Evolutionary conservation across 2,797 vertebrate genomes (phyloP).

Genomic region (Myotis daubentonii): DNA sequence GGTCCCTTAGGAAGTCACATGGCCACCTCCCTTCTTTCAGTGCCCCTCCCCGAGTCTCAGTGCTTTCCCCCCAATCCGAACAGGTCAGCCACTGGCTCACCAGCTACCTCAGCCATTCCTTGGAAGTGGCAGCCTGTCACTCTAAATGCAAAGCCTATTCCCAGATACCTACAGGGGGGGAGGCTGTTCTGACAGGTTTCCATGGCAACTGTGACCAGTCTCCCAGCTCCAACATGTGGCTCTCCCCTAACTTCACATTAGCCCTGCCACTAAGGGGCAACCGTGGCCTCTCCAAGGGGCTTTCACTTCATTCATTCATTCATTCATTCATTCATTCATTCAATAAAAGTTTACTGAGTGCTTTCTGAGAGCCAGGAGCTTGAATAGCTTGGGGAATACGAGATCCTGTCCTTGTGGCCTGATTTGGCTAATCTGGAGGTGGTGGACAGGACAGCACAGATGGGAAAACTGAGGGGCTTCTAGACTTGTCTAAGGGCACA

Average conservation of each 20-base stretch:
- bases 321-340: not conserved
- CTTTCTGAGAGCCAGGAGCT: not conserved
- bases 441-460: not conserved
- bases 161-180: not conserved
- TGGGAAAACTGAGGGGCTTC: not conserved
- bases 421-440: not conserved
- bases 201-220: not conserved
- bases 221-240: not conserved
- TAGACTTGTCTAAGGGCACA: not conserved
- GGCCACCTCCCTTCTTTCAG: not conserved
- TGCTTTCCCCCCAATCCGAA: not conserved
- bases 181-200: not conserved
- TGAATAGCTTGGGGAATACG: not conserved
- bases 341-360: not conserved
- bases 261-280: not conserved
- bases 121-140: not conserved
- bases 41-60: not conserved
- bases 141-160: not conserved
- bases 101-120: not conserved
- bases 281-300: not conserved
- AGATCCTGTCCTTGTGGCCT: not conserved
- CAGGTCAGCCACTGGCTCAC: not conserved
- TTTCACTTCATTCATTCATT: not conserved
- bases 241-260: not conserved
- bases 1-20: conserved; percentile 22